phyloP scores from a whole-genome alignment of 2,113 vertebrate genomes.

The Proterorhinus semilunaris region DNA sequence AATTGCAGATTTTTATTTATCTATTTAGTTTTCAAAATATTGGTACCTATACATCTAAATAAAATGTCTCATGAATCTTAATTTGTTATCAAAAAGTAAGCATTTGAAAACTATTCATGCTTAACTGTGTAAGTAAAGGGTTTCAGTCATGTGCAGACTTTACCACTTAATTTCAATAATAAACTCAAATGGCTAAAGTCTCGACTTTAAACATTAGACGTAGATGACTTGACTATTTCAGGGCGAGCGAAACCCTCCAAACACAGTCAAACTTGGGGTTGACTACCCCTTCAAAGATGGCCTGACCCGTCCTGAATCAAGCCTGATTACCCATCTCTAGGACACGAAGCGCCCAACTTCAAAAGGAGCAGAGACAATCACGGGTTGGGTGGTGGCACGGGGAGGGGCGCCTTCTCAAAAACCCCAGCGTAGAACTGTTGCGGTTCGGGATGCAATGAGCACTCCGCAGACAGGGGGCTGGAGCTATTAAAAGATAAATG shows the following conservation, averaged over 20 bases:
- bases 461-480: slow-evolving; percentile 61
- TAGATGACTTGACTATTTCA: slow-evolving; percentile 44
- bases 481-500: slow-evolving; percentile 84
- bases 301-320: slow-evolving; percentile 74
- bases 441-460: slow-evolving; percentile 63
- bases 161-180: no score
- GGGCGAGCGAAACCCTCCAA: slow-evolving; percentile 27
- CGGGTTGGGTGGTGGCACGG: slow-evolving; percentile 42
- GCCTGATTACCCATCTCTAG: slow-evolving; percentile 81
- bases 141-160: no score
- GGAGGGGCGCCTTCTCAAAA: slow-evolving; percentile 48
- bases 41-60: no score
- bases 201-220: slow-evolving; percentile 10
- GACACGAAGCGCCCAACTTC: slow-evolving; percentile 78
- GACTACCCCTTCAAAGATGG: slow-evolving; percentile 60
- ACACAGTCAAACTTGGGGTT: slow-evolving; percentile 54
- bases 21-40: no score
- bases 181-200: slow-evolving; percentile 26
- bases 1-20: no score
- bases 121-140: no score
- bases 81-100: no score
- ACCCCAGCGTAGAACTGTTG: slow-evolving; percentile 52
- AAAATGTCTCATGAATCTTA: no score
- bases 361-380: slow-evolving; percentile 77
- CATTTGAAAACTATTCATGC: no score